Evolutionary conservation across 2,797 vertebrate species (phyloP).

Genomic region (Lepilemur ruficaudatus): DNA sequence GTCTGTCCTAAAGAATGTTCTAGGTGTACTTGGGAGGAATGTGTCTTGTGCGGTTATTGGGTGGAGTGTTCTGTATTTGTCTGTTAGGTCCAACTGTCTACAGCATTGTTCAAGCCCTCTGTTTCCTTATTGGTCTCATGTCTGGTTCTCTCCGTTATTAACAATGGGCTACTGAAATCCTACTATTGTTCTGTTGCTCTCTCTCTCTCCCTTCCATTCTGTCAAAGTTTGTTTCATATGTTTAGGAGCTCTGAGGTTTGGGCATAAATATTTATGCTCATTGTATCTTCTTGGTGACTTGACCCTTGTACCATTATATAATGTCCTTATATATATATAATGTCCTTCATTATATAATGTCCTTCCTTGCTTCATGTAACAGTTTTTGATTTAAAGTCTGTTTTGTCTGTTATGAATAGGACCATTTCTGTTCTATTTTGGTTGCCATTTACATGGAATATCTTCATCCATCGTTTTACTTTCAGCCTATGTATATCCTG

Average conservation of each 20-base stretch:
- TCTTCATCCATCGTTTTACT: neutral
- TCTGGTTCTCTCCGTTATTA: neutral
- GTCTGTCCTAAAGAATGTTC: neutral
- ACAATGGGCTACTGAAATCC: neutral
- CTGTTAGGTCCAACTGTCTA: neutral
- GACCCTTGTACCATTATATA: neutral
- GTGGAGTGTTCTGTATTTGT: neutral
- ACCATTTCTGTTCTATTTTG: neutral
- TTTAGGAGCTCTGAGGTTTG: neutral
- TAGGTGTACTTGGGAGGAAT: neutral
- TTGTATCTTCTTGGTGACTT: neutral
- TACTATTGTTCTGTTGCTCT: neutral
- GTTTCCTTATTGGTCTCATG: neutral
- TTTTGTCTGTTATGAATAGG: neutral
- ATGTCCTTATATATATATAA: neutral
- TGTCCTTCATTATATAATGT: neutral
- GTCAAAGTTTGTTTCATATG: neutral
- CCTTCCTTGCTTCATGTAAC: neutral
- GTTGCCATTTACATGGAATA: neutral
- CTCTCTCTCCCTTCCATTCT: neutral
- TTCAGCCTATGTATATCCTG: neutral
- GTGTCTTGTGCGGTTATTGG: neutral
- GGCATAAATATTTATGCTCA: neutral
- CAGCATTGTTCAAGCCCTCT: neutral
- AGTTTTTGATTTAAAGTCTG: neutral